Evolutionary conservation across 2,888 invertebrate species (phyloP), one percentile per base, ranked within the genome.

Genomic region (Hyposoter didymator): DNA sequence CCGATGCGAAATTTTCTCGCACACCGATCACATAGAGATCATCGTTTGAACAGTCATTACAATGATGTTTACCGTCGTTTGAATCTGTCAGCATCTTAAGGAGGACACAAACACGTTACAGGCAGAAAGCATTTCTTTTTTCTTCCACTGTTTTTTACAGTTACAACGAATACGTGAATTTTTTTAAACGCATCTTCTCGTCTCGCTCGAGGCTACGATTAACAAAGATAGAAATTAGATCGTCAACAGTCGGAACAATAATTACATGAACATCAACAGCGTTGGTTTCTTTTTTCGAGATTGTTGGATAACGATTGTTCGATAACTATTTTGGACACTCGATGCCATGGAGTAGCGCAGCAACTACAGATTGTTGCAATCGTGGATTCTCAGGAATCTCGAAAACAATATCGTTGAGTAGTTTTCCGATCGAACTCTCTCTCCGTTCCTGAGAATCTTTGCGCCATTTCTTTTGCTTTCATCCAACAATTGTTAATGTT

Each of bases 201-300:
- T 76, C 22, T 73, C n/a, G 52, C n/a, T 75, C 47, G 39, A 72
- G 43, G 75, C 70, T 52, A 79, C 49, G 59, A 55, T 78, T 32
- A 78, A 75, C 78, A 52, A 67, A 19, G 19, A 43, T 70, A 19
- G 52, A 74, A 84, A 78, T 59, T 28, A 74, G 82, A 64, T 69
- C 49, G 52, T 49, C 64, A 47, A 75, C 78, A 43, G 28, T 59
- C 67, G 32, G 64, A 67, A 78, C 32, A 49, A 47, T 52, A 22
- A 19, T 76, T 82, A 74, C 69, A 78, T 69, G 70, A 47, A 79
- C 78, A 82, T 82, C 82, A 66, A 80, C 80, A 73, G 78, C 70
- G 5, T 78, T 67, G 28, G 32, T 75, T 28, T 35, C 28, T 62
- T 55, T 78, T 47, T 32, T 45, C 28, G 49, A 45, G 4, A 80